phyloP scores from a whole-genome alignment of 2,888 invertebrate species.

The Cryptocephalus moraei region DNA sequence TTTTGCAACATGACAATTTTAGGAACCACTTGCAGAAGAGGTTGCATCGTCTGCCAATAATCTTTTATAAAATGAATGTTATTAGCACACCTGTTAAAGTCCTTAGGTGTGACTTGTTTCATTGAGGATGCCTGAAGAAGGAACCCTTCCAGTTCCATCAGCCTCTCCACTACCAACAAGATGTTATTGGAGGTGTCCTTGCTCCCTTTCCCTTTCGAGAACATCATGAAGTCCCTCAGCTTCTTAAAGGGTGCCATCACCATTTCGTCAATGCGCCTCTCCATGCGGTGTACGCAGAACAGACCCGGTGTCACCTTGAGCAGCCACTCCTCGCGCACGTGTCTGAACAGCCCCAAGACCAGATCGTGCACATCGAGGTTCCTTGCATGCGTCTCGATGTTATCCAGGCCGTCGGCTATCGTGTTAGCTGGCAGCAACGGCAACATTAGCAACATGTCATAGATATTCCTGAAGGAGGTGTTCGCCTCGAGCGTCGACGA shows the following conservation, averaged over 20 bases:
- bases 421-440: conserved; percentile 34
- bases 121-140: neutral
- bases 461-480: conserved; percentile 30
- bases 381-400: conserved; percentile 29
- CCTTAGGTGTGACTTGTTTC: neutral
- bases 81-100: too few relatives aligned
- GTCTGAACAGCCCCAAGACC: conserved; percentile 24
- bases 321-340: conserved; percentile 30
- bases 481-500: conserved; percentile 30
- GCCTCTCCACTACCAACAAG: conserved; percentile 27
- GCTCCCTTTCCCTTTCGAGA: conserved; percentile 26
- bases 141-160: conserved; percentile 33
- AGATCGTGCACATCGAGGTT: conserved; percentile 22
- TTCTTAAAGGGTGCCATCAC: conserved; percentile 35
- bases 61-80: too few relatives aligned
- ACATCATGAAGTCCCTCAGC: conserved; percentile 28
- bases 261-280: conserved; percentile 34
- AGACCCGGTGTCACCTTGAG: conserved; percentile 30
- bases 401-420: conserved; percentile 30
- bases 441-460: conserved; percentile 34
- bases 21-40: too few relatives aligned
- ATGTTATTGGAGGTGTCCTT: conserved; percentile 19
- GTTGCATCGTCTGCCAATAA: too few relatives aligned
- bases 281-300: conserved; percentile 33
- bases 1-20: too few relatives aligned